phyloP scores from a whole-genome alignment of 2,888 invertebrate genomes.

The Lasioglossum vierecki region DNA sequence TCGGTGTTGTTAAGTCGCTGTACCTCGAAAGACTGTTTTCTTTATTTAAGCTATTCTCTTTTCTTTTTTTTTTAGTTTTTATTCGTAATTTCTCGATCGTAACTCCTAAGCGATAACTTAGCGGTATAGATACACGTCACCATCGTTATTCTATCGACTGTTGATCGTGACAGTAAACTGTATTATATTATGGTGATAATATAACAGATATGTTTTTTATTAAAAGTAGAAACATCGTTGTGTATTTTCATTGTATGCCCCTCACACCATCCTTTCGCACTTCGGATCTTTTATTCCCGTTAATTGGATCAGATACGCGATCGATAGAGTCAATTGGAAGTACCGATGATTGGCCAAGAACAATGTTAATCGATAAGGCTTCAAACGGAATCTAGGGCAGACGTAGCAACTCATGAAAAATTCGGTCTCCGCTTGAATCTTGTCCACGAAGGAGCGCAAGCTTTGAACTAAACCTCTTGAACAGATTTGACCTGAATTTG shows the following conservation, averaged over 20 bases:
- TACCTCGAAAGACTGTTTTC: conserved; percentile 73
- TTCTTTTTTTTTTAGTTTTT: conserved; percentile 17
- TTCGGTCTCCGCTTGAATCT: neutral
- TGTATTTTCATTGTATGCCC: conserved; percentile 2
- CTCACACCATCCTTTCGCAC: neutral
- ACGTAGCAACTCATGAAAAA: neutral
- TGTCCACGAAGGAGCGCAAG: neutral
- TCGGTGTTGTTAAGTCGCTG: conserved; percentile 56
- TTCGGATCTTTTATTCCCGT: neutral
- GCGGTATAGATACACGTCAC: conserved; percentile 42
- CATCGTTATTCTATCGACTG: conserved; percentile 59
- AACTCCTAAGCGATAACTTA: conserved; percentile 56
- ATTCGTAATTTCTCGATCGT: conserved; percentile 16
- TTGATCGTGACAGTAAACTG: conserved; percentile 62
- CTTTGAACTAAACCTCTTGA: neutral
- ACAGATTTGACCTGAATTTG: neutral
- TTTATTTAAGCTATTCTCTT: conserved; percentile 58
- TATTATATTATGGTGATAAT: conserved; percentile 72
- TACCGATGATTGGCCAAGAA: neutral
- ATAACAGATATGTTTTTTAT: conserved; percentile 68
- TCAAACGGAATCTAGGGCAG: neutral
- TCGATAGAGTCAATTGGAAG: neutral
- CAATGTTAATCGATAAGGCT: neutral
- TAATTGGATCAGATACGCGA: neutral
- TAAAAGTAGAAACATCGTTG: conserved; percentile 38